A percentile compares a stretch with the other conserved stretches of the same genome.
Evolutionary conservation across 2,888 invertebrate species (phyloP).

Genomic region (Calameuta pallipes): DNA sequence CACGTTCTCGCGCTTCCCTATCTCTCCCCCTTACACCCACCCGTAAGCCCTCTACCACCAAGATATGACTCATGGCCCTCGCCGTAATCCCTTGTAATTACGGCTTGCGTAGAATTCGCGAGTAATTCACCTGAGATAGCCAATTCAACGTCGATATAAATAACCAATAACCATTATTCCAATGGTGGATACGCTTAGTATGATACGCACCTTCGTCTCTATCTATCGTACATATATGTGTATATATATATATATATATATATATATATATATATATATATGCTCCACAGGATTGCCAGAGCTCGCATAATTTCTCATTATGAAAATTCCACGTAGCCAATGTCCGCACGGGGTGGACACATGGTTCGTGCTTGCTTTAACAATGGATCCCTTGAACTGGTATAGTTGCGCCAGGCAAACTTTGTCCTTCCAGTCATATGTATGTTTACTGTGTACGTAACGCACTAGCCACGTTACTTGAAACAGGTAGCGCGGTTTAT

Average conservation of each 20-base stretch:
- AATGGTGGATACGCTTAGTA: not conserved
- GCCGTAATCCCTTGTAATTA: constrained; percentile 32
- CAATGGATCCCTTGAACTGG: not conserved
- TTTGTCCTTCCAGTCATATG: not conserved
- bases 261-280: not conserved
- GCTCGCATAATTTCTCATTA: constrained; percentile 52
- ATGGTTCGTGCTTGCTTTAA: not conserved
- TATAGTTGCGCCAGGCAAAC: not conserved
- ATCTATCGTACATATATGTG: not conserved
- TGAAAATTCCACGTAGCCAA: constrained; percentile 36
- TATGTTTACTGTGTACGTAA: not conserved
- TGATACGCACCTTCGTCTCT: not conserved
- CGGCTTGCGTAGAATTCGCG: constrained; percentile 30
- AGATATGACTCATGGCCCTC: constrained; percentile 2
- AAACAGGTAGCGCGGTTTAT: not conserved
- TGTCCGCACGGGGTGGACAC: not conserved
- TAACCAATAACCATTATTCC: constrained; percentile 45
- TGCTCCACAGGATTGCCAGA: constrained; percentile 28
- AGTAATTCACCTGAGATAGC: constrained; percentile 35
- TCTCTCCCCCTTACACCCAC: constrained; percentile 13
- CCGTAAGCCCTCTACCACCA: not conserved
- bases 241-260: not conserved
- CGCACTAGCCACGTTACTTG: not conserved
- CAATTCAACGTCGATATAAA: constrained; percentile 34
- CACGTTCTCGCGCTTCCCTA: constrained; percentile 26